A percentile compares a stretch with the other conserved stretches of the same genome.
Evolutionary conservation across 1,140 invertebrate genomes (phyloP).

Genomic region (Hesperophylax magnus): DNA sequence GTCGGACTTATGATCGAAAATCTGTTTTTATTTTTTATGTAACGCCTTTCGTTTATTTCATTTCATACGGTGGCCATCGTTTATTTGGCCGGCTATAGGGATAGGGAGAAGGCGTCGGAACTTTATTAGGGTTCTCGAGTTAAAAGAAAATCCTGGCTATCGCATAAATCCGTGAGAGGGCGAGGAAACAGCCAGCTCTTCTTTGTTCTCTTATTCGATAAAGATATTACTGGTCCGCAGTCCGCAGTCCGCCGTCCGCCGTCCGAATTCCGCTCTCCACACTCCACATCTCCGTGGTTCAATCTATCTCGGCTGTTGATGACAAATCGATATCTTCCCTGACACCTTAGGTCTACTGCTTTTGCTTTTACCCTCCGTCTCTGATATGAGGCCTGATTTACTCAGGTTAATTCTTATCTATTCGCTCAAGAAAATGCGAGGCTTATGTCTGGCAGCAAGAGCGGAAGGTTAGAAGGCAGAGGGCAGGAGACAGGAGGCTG

Average conservation of each 20-base stretch:
- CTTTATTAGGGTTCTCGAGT: conserved; percentile 57
- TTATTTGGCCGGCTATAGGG: conserved; percentile 52
- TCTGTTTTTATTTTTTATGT: conserved; percentile 54
- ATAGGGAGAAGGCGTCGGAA: conserved; percentile 53
- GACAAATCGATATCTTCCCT: conserved; percentile 49
- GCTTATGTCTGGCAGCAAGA: not conserved
- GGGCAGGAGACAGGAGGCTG: not conserved
- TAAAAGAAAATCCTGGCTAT: conserved; percentile 55
- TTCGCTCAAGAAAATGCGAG: conserved; percentile 16
- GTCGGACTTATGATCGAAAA: conserved; percentile 50
- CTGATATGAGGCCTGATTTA: conserved; percentile 2
- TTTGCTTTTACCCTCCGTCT: not conserved
- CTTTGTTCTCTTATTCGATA: conserved; percentile 57
- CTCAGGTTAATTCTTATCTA: conserved; percentile 42
- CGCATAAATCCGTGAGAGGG: conserved; percentile 55
- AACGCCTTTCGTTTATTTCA: conserved; percentile 54
- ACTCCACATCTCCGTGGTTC: conserved; percentile 13
- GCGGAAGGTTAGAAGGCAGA: no score
- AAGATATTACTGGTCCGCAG: conserved; percentile 44
- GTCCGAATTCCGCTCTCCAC: not conserved
- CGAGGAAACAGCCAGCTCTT: conserved; percentile 46
- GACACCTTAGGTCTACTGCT: no score
- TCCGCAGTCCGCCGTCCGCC: conserved; percentile 12
- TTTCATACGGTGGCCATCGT: conserved; percentile 45
- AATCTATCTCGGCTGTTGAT: conserved; percentile 36